These are phyloP conservation scores for Pithys albifrons DNA, from an alignment of 2,113 vertebrate species.

Conservation along the genomic window DNA sequence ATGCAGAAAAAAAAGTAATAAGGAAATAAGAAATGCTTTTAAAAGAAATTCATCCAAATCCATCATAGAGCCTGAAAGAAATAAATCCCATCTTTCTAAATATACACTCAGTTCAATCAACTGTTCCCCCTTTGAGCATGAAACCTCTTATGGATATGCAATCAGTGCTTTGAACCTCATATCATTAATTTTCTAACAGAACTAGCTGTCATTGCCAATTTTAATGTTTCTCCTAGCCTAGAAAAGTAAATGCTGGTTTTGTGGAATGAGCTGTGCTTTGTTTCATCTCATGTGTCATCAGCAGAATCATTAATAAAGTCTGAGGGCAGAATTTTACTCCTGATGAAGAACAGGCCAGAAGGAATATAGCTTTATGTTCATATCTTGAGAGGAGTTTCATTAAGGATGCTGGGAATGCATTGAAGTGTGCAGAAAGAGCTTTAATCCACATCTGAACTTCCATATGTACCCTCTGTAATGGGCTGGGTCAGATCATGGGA, in stretches of 20 bases:
- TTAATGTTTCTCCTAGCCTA: constrained; percentile 10
- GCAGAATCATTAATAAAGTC: constrained; percentile 16
- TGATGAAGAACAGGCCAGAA: constrained; percentile 14
- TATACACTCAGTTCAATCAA: constrained; percentile 31
- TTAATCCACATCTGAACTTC: not conserved
- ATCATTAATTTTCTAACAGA: constrained; percentile 48
- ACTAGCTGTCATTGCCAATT: not conserved
- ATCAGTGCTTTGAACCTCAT: constrained; percentile 26
- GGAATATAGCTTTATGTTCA: not conserved
- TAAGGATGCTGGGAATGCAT: not conserved
- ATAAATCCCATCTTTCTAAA: not conserved
- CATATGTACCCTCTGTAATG: not conserved
- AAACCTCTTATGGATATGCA: constrained; percentile 37
- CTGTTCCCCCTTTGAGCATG: constrained; percentile 25
- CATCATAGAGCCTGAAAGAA: not conserved
- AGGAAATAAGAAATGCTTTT: not conserved
- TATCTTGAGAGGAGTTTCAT: constrained; percentile 6
- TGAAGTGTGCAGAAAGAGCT: not conserved
- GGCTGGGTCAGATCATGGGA: not conserved
- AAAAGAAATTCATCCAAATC: not conserved
- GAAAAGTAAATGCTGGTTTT: constrained; percentile 23
- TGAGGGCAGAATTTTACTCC: constrained; percentile 24
- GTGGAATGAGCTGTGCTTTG: constrained; percentile 29
- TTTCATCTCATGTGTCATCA: constrained; percentile 30
- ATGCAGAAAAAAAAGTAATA: not conserved